phyloP scores from a whole-genome alignment of 2,888 invertebrate genomes.

The Mamestra brassicae region DNA sequence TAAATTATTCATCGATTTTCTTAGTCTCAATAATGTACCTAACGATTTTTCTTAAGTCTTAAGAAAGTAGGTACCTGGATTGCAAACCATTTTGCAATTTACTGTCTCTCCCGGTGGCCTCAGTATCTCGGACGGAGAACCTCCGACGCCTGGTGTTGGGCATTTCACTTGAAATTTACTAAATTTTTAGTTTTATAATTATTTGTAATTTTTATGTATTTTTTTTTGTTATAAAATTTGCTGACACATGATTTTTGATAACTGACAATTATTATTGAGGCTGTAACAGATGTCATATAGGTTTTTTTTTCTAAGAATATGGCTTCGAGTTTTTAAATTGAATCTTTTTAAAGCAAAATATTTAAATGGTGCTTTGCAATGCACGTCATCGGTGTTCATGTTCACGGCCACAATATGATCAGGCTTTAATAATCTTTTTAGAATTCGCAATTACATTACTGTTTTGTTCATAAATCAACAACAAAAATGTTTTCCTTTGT shows the following conservation, averaged over 20 bases:
- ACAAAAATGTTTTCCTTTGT: background rate
- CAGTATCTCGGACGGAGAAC: conserved; percentile 82
- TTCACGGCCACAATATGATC: too few species aligned
- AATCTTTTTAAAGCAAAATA: conserved; percentile 7
- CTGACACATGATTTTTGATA: conserved; percentile 62
- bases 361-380: too few species aligned
- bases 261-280: conserved; percentile 33
- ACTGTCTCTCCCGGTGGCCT: conserved; percentile 70
- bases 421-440: background rate
- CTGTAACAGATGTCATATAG: background rate
- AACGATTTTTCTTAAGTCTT: background rate
- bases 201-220: conserved; percentile 23
- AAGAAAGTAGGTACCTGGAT: conserved; percentile 71
- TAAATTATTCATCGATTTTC: too few species aligned
- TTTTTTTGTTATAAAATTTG: conserved; percentile 46
- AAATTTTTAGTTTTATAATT: conserved; percentile 59
- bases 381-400: too few species aligned
- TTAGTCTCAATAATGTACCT: too few species aligned
- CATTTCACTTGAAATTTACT: conserved; percentile 78
- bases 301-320: background rate
- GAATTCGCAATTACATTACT: background rate
- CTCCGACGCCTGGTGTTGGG: conserved; percentile 84
- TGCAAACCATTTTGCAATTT: conserved; percentile 77
- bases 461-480: background rate
- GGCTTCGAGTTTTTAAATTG: background rate